Base-by-base conservation (phyloP, 2,797 vertebrate species). In the Galaxias olidus region DNA sequence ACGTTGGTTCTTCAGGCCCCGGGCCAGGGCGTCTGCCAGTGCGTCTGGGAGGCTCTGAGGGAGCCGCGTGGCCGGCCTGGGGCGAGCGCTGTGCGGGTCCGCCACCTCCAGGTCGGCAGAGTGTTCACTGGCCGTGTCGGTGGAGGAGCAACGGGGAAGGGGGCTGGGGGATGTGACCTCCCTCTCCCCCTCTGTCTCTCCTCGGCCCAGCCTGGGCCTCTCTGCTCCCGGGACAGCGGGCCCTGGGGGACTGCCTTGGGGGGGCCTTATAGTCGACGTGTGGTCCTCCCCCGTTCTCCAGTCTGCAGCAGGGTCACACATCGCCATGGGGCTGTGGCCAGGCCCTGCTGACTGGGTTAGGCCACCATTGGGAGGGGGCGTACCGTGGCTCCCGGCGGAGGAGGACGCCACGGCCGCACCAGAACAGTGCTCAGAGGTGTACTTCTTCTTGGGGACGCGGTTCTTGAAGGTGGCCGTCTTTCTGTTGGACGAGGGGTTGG, bases 391-490 rank as follows among this genome's bases (percentile, higher is more conserved):
- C 65, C 87, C 81, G 61, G 64, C 10, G 42, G 30, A 15, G 49
- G 42, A 19, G 14, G 13, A n/a, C 12, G 66, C 55, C 59, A 66
- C 52, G 62, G 81, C 61, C 52, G 71, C 63, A 20, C 87, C 71
- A 10, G 80, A 81, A 76, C 80, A 93, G 86, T 92, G 92, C 71
- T 95, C 94, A 1, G 92, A 95, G n/a, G 92, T 92, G 78, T 94
- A 91, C 75, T 94, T 93, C 73, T 88, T 92, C 76, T 96, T 96
- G 57, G 96, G 96, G 0, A 94, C 93, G 0, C 94, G 92, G 0
- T 94, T 92, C 80, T 97, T 97, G 77, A 97, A 97, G 8, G 95
- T 95, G 75, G 94, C 94, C 0, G 95, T 97, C 82, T 96, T 96
- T 0, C 95, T 90, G 76, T 90, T 97, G 53, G 93, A 88, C 51